Percentiles rank a stretch among this genome's conserved stretches.
These are phyloP conservation scores for Champsocephalus esox DNA, from an alignment of 2,797 vertebrate species.

Conservation along the genomic window DNA sequence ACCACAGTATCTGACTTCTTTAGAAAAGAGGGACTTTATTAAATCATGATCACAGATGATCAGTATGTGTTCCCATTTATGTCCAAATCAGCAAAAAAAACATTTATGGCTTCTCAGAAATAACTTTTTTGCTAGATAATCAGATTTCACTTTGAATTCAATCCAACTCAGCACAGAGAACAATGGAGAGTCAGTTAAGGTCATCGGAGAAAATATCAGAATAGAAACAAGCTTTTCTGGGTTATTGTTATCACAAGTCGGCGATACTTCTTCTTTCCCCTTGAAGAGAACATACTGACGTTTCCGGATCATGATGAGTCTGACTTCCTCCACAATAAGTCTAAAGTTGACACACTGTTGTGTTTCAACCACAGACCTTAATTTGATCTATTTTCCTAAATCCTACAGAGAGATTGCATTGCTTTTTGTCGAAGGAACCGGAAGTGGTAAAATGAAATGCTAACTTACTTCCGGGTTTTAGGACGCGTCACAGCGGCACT, in stretches of 20 bases:
- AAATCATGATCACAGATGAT: neutral
- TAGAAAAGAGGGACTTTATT: neutral
- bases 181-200: neutral
- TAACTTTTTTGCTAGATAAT: no score
- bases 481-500: no score
- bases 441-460: no score
- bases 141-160: no score
- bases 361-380: no score
- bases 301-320: neutral
- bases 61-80: neutral
- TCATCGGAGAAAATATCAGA: neutral
- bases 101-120: no score
- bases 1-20: slow-evolving; percentile 1
- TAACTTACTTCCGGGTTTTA: no score
- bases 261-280: slow-evolving; percentile 33
- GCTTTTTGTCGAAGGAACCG: no score
- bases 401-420: no score
- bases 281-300: neutral
- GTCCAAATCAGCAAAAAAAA: neutral
- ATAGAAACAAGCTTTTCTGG: neutral
- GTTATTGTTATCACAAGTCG: neutral
- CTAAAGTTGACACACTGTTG: neutral
- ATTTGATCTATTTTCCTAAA: no score
- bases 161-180: neutral
- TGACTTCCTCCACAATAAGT: neutral